A percentile compares a stretch with the other conserved stretches of the same genome.
Conservation (phyloP, 1,140 invertebrate species). For the Drosophila parabipectinata region DNA sequence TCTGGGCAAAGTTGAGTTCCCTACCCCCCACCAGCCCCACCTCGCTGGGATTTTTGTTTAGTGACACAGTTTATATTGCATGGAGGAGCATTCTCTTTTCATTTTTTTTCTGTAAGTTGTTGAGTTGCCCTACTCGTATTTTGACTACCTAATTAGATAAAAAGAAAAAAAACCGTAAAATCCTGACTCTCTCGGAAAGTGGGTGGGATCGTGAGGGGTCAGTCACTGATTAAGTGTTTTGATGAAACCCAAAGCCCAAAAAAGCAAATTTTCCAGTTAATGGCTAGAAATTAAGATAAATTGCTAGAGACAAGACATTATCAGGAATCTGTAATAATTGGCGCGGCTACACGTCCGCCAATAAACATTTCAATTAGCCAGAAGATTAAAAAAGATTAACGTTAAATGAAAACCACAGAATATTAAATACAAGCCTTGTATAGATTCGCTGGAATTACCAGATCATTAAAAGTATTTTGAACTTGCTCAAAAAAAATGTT, state of each 20-base stretch:
- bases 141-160: constrained; percentile 80
- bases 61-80: constrained; percentile 79
- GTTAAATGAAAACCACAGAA: constrained; percentile 7
- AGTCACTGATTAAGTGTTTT: constrained; percentile 26
- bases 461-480: constrained; percentile 72
- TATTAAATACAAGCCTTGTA: not conserved
- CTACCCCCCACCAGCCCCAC: not conserved
- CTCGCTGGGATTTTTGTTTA: constrained; percentile 69
- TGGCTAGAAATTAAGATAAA: constrained; percentile 38
- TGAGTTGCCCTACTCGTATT: constrained; percentile 34
- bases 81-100: constrained; percentile 37
- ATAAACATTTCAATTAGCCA: constrained; percentile 60
- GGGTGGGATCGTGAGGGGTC: constrained; percentile 7
- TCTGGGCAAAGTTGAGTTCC: constrained; percentile 71
- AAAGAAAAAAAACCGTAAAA: constrained; percentile 8
- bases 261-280: constrained; percentile 7
- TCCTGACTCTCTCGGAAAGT: constrained; percentile 12
- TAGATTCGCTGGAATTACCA: constrained; percentile 31
- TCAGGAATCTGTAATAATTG: constrained; percentile 36
- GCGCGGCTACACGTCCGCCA: constrained; percentile 24
- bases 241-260: constrained; percentile 13
- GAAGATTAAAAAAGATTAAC: constrained; percentile 37
- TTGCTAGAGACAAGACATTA: constrained; percentile 30
- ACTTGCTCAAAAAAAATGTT: constrained; percentile 35
- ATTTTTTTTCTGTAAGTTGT: constrained; percentile 11